phyloP scores from a whole-genome alignment of 2,888 invertebrate species.

The Microplitis manilae region DNA sequence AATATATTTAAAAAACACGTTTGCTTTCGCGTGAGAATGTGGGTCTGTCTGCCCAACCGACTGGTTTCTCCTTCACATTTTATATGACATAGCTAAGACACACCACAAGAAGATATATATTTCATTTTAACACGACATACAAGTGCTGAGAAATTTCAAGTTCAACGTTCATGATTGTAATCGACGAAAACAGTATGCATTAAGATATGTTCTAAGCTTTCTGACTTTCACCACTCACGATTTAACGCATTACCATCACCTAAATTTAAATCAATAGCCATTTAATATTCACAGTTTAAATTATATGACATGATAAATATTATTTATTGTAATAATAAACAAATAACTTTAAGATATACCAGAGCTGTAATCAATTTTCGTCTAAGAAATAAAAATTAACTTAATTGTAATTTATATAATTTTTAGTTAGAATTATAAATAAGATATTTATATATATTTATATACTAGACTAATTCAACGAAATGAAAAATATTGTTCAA shows the following conservation, averaged over 20 bases:
- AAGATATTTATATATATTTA: background rate
- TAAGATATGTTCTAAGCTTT: slow-evolving; percentile 35
- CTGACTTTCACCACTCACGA: slow-evolving; percentile 22
- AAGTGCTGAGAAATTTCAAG: slow-evolving; percentile 26
- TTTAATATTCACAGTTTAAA: background rate
- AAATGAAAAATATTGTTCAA: no score
- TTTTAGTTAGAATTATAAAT: background rate
- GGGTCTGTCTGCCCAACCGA: background rate
- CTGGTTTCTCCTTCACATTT: background rate
- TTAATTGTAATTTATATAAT: background rate
- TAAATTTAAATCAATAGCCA: background rate
- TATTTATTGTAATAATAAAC: no score
- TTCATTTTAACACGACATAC: slow-evolving; percentile 10
- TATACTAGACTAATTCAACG: no score
- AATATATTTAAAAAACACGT: slow-evolving; percentile 12
- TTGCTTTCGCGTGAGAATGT: background rate
- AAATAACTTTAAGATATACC: no score
- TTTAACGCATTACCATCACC: slow-evolving; percentile 1
- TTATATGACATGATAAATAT: background rate
- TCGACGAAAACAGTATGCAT: slow-evolving; percentile 18
- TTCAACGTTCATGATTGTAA: slow-evolving; percentile 19
- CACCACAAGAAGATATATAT: slow-evolving; percentile 5
- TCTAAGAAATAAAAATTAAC: background rate
- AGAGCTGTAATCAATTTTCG: no score
- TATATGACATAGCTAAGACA: background rate